Evolutionary conservation across 2,888 invertebrate species (phyloP), one percentile per base, ranked within the genome.

Genomic region (Agrotis clavis): DNA sequence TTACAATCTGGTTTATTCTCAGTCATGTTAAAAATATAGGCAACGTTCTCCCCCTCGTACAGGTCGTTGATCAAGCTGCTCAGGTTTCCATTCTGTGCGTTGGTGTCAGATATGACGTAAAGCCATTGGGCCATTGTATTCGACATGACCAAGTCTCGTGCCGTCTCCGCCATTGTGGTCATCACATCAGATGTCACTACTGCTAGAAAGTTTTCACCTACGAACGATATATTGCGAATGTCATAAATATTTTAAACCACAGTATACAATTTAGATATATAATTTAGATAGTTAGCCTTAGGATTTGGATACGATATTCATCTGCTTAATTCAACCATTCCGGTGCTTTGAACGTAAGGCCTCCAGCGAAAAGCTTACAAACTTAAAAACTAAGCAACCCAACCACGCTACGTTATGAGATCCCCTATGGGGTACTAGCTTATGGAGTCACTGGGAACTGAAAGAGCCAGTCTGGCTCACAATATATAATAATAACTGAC

Each of bases 41-140:
- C 98, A 13, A 98, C 94, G 90, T 98, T 98, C 86, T 98, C 98
- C 0, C 98, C 98, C 90, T 98, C 98, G 18, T 95, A 96, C 41
- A 98, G 92, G 1, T 97, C 92, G 79, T 97, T 96, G 56, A 97
- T 94, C 35, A 98, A 95, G 21, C 94, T 93, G 0, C 97, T 92
- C 7, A 97, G 89, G 86, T 97, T 97, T 1, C 95, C 94, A 5
- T 94, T 92, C 5, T 92, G 92, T 0, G 86, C 88, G 70, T 96
- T 92, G 0, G 97, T 97, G 71, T 98, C 97, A 0, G 98, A 96
- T 65, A 98, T 95, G 51, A 98, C 95, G 89, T 98, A 98, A n/a
- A 98, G 90, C 98, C 98, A 98, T 89, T 98, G 98, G 78, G 97
- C 98, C 84, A 95, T 96, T 0, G 98, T 97, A 86, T 97, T 97